Base-by-base conservation (phyloP, 1,140 invertebrate species). In the Brachionus manjavacas region DNA sequence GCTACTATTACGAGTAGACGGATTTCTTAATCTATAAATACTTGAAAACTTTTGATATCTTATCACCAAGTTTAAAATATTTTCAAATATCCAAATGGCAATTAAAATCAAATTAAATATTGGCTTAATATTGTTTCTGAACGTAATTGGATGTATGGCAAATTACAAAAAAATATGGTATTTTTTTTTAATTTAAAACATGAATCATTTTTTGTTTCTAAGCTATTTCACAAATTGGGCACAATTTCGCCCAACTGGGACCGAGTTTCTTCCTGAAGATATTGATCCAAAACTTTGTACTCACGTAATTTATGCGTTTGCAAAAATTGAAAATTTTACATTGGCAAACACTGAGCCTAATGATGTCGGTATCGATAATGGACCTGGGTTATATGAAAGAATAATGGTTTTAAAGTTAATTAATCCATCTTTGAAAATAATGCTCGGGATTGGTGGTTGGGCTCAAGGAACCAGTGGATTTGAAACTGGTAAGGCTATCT, bases 201-300 rank as follows among this genome's bases (percentile, higher is more conserved):
- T 39, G 7, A 28, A 35, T 35, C 12, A 14, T 74, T 9, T 23
- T 74, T 74, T 74, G 14, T 20, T 8, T 2, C 14, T 7, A n/a
- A 76, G 96, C 88, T 98, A 97, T 87, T 92, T 95, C 88, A 96
- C 96, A 2, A 96, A 94, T 85, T 97, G 96, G 96, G 95, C 95
- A 0, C 83, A 94, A 84, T 96, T 96, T 88, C 91, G 95, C 64
- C 93, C 95, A 0, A 94, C 94, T 64, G 91, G 92, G 25, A 95
- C 95, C 6, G 93, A 93, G 88, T 97, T 96, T 89, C 92, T 91
- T 66, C 94, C 96, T 0, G 94, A 95, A 85, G 93, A 96, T 87
- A 93, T 98, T 11, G 94, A 97, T 87, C 90, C 95, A 0, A 86
- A 85, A n/a, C 92, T 97, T 0, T 98, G 96, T 88, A 97, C 95